Percentiles rank a stretch among this genome's conserved stretches.
These are phyloP conservation scores for Chrysemys picta DNA, from an alignment of 2,113 vertebrate species.

Conservation along the genomic window DNA sequence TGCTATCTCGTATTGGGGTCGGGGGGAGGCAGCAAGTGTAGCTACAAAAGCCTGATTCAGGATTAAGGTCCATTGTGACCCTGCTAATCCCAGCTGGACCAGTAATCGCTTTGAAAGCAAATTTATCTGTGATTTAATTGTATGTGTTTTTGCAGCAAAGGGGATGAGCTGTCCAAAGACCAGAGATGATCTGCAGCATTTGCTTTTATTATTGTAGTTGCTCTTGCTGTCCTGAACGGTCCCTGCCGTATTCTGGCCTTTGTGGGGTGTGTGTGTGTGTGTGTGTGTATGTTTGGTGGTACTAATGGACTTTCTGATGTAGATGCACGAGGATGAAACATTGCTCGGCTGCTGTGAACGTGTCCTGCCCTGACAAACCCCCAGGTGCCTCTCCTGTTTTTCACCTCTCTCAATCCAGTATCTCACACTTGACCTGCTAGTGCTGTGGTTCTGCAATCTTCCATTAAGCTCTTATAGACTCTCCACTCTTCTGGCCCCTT, in stretches of 20 bases:
- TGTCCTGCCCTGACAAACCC: not conserved
- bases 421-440: no score
- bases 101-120: not conserved
- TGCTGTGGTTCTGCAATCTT: not conserved
- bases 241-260: not conserved
- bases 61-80: not conserved
- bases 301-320: not conserved
- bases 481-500: rapidly evolving
- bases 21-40: not conserved
- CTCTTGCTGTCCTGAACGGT: not conserved
- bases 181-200: not conserved
- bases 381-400: not conserved
- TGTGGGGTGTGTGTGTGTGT: no score
- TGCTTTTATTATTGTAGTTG: not conserved
- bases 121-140: rapidly evolving
- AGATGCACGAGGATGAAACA: not conserved
- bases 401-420: not conserved
- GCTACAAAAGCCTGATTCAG: not conserved
- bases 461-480: not conserved
- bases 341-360: not conserved
- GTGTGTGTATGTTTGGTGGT: no score
- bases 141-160: not conserved
- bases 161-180: not conserved
- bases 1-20: rapidly evolving
- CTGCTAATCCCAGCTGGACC: not conserved